A percentile compares a stretch with the other conserved stretches of the same genome.
Conservation (phyloP, 2,888 invertebrate genomes). For the Morinoia aosen region DNA sequence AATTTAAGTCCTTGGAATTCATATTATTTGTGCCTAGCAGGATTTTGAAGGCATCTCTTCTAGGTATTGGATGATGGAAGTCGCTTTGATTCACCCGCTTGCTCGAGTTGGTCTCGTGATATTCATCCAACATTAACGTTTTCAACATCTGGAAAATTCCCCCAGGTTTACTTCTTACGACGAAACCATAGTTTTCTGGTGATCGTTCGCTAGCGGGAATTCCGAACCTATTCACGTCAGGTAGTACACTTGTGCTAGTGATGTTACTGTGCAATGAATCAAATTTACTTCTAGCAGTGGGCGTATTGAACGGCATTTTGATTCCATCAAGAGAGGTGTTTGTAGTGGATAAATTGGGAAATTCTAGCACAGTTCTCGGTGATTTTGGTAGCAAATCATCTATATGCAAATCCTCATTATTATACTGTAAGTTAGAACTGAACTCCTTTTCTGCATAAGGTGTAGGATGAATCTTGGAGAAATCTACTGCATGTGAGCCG, state of each 20-base stretch:
- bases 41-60: not conserved
- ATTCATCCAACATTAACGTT: not conserved
- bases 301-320: not conserved
- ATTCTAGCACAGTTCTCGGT: not conserved
- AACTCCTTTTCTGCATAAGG: not conserved
- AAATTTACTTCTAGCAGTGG: not conserved
- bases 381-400: not conserved
- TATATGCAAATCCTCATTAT: not conserved
- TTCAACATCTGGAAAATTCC: not conserved
- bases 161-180: not conserved
- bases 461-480: not conserved
- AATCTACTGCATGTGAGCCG: not conserved
- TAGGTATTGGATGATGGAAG: not conserved
- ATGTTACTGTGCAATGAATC: not conserved
- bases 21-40: not conserved
- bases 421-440: not conserved
- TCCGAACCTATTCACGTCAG: not conserved
- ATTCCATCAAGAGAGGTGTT: not conserved
- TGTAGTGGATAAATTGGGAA: not conserved
- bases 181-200: not conserved
- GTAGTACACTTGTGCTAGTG: not conserved
- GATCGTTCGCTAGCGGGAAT: not conserved
- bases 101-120: not conserved
- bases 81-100: not conserved
- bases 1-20: not conserved